Percentiles rank a stretch among this genome's conserved stretches.
Evolutionary conservation across 1,140 invertebrate species (phyloP).

Genomic region (Papilio aristodemus): DNA sequence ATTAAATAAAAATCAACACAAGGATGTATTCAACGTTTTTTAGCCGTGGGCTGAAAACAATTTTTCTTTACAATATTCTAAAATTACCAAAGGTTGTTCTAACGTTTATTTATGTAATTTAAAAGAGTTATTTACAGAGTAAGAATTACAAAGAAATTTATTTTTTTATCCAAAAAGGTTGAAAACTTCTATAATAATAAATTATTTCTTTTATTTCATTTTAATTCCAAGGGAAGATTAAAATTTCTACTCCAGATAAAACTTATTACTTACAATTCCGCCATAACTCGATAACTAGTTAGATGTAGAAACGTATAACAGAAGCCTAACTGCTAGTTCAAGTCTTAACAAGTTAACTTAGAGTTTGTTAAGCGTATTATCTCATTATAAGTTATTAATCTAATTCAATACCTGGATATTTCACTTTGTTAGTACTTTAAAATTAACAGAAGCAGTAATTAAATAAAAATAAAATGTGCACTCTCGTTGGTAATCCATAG

Average conservation of each 20-base stretch:
- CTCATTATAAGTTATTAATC: neutral
- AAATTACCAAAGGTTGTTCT: neutral
- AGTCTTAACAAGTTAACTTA: neutral
- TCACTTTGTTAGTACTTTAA: too few relatives aligned
- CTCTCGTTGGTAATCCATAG: too few relatives aligned
- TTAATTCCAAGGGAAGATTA: neutral
- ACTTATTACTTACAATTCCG: neutral
- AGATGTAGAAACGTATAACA: neutral
- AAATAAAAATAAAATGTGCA: too few relatives aligned
- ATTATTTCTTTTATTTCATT: too few relatives aligned
- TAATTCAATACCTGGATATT: neutral
- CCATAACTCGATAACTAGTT: neutral
- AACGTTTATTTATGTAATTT: neutral
- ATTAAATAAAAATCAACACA: neutral
- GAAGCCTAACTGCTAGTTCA: neutral
- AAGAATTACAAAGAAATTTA: neutral
- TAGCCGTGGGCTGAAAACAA: neutral
- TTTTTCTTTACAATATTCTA: neutral
- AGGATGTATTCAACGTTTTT: neutral
- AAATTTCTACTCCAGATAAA: neutral
- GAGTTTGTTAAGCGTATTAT: neutral
- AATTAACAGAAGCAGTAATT: too few relatives aligned
- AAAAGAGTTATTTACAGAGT: neutral
- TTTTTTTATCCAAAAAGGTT: too few relatives aligned
- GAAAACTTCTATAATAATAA: too few relatives aligned